A percentile compares a stretch with the other conserved stretches of the same genome.
phyloP scores from a whole-genome alignment of 2,797 vertebrate genomes.

The Coluber constrictor region DNA sequence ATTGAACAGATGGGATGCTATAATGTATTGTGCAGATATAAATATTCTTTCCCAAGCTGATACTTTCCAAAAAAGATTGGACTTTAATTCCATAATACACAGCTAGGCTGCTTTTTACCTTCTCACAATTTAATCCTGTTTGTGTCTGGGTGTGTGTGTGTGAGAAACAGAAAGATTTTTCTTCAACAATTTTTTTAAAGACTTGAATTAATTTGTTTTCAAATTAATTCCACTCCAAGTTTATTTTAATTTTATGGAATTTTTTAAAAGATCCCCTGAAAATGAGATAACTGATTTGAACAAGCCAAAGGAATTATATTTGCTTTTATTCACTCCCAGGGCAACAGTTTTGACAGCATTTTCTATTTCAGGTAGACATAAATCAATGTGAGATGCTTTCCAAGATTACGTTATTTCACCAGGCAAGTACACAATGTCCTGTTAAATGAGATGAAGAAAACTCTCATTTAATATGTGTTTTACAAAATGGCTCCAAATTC shows the following conservation, averaged over 20 bases:
- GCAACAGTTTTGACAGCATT: background rate
- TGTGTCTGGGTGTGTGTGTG: background rate
- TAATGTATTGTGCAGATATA: background rate
- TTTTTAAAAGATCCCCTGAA: background rate
- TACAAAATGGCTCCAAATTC: background rate
- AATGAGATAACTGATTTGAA: background rate
- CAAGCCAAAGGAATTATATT: background rate
- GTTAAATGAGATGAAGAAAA: background rate
- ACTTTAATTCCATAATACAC: background rate
- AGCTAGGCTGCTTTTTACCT: background rate
- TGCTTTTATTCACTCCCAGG: background rate
- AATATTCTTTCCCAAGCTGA: background rate
- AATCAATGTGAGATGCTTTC: background rate
- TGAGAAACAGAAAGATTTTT: background rate
- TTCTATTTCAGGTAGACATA: constrained; percentile 5
- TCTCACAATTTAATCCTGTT: background rate
- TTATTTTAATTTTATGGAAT: background rate
- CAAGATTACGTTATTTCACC: constrained; percentile 1
- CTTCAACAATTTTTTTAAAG: background rate
- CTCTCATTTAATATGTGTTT: background rate
- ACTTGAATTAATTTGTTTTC: background rate
- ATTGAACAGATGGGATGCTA: background rate
- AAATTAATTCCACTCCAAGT: background rate
- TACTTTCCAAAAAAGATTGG: background rate
- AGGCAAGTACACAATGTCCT: constrained; percentile 7